Percentiles rank a stretch among this genome's conserved stretches.
phyloP scores from a whole-genome alignment of 92 coral and sea anemone genomes.

The Actinernus sp. region DNA sequence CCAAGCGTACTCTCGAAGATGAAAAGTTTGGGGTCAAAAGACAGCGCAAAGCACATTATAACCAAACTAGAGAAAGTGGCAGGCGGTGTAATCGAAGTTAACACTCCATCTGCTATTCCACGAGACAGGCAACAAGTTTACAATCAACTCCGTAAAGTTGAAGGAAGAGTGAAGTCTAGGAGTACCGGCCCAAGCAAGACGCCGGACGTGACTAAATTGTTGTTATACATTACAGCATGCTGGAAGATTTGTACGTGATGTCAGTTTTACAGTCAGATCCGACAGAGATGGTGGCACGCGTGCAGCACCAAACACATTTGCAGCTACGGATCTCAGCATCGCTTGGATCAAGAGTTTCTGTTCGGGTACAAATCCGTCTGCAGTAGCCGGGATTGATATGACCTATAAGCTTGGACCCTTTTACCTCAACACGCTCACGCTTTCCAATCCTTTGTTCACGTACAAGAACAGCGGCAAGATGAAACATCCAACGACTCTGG shows the following conservation, averaged over 20 bases:
- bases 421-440: constrained; percentile 5
- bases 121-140: constrained; percentile 69
- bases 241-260: constrained; percentile 25
- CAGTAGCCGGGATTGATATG: constrained; percentile 11
- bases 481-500: constrained; percentile 13
- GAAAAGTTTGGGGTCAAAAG: constrained; percentile 29
- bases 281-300: neutral
- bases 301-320: neutral
- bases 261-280: neutral
- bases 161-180: constrained; percentile 40
- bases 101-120: constrained; percentile 57
- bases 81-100: constrained; percentile 36
- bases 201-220: constrained; percentile 55
- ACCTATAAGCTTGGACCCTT: constrained; percentile 16
- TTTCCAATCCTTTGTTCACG: neutral
- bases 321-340: neutral
- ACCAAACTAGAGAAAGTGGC: constrained; percentile 34
- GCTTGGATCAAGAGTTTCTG: neutral
- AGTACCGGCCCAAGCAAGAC: constrained; percentile 53
- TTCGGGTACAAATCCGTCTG: constrained; percentile 7
- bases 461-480: neutral
- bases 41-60: constrained; percentile 53
- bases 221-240: constrained; percentile 40
- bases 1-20: constrained; percentile 58
- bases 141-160: constrained; percentile 35